Conservation (phyloP, 1,140 invertebrate genomes). For the Hypothenemus hampei region DNA sequence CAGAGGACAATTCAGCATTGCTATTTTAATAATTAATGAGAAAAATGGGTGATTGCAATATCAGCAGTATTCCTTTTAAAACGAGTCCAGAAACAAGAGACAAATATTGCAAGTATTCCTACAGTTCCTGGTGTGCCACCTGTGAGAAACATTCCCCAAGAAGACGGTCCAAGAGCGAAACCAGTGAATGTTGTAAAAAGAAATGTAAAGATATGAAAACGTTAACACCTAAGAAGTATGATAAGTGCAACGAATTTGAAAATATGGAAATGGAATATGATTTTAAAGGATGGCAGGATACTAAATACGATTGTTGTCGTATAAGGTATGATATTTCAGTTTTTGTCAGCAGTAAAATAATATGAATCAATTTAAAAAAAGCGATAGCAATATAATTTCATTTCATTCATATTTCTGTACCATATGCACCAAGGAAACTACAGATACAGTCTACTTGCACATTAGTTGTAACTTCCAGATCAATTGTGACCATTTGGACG, state of each 20-base stretch:
- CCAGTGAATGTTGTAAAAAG: conserved; percentile 36
- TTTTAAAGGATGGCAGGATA: conserved; percentile 29
- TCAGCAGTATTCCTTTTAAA: neutral
- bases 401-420: no score
- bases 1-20: no score
- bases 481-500: no score
- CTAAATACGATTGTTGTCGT: conserved; percentile 32
- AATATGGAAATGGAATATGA: conserved; percentile 43
- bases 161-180: conserved; percentile 40
- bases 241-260: conserved; percentile 37
- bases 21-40: no score
- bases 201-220: conserved; percentile 41
- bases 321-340: conserved; percentile 28
- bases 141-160: conserved; percentile 41
- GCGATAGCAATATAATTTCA: no score
- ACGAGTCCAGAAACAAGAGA: conserved; percentile 22
- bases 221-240: conserved; percentile 39
- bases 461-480: no score
- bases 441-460: no score
- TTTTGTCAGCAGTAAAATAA: no score
- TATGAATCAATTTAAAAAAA: no score
- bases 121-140: conserved; percentile 40
- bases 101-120: conserved; percentile 35
- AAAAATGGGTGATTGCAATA: conserved; percentile 7
- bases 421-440: no score